Percentiles rank a stretch among this genome's conserved stretches.
Conservation (phyloP, 2,797 vertebrate genomes). For the Falco peregrinus region DNA sequence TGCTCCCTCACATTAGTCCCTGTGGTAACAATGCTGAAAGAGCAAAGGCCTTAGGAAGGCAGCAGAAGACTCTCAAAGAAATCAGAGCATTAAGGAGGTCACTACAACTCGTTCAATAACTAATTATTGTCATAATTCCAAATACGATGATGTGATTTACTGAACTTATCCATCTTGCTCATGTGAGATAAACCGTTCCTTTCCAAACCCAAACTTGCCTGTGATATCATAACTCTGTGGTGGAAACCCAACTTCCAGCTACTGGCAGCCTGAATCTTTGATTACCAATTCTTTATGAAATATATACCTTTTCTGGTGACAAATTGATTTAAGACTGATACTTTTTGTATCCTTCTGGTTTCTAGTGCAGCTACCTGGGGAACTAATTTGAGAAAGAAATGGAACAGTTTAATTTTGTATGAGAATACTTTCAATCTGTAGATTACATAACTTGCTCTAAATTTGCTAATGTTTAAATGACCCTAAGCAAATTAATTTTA, state of each 20-base stretch:
- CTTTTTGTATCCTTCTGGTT: background rate
- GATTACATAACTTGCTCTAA: background rate
- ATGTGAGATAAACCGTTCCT: background rate
- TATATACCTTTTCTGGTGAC: background rate
- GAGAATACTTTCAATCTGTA: background rate
- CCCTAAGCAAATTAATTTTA: background rate
- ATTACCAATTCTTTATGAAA: background rate
- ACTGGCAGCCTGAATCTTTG: background rate
- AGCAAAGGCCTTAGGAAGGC: background rate
- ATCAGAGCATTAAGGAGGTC: background rate
- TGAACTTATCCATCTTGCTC: background rate
- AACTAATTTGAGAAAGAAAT: background rate
- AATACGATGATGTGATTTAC: background rate
- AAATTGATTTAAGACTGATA: background rate
- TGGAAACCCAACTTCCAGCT: background rate
- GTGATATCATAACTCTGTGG: background rate
- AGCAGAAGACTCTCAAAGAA: background rate
- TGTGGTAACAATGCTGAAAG: background rate
- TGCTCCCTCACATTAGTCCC: background rate
- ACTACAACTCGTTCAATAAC: background rate
- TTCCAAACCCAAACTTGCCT: background rate
- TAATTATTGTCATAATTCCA: background rate
- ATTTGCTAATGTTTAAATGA: background rate
- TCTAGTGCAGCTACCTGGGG: constrained; percentile 4
- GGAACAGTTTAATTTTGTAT: background rate